phyloP scores from a whole-genome alignment of 2,888 invertebrate species.

The Clitarchus hookeri region DNA sequence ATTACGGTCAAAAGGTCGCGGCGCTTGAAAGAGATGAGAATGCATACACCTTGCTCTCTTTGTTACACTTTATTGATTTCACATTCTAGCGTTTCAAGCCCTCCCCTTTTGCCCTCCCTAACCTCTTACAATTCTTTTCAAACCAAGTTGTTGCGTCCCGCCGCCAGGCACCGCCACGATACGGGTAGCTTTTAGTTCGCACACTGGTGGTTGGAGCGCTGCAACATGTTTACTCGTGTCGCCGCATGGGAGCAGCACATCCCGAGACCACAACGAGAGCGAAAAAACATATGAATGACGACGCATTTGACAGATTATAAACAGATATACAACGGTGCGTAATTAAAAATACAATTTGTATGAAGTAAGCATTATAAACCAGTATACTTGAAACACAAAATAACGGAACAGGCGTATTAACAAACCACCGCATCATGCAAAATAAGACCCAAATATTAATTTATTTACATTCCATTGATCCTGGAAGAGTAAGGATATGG shows the following conservation, averaged over 20 bases:
- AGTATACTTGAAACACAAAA: too few species aligned
- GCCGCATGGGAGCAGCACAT: not conserved
- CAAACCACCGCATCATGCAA: too few species aligned
- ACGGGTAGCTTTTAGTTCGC: not conserved
- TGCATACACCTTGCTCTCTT: constrained; percentile 27
- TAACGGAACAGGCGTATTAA: too few species aligned
- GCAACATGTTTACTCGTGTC: not conserved
- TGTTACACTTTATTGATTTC: constrained; percentile 34
- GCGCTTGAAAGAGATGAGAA: constrained; percentile 18
- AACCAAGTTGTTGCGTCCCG: not conserved
- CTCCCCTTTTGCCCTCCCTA: not conserved
- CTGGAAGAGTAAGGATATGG: too few species aligned
- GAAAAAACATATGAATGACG: too few species aligned
- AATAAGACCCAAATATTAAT: too few species aligned
- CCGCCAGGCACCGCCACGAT: not conserved
- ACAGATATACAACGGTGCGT: too few species aligned
- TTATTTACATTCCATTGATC: too few species aligned
- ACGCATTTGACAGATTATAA: too few species aligned
- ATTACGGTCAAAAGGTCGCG: constrained; percentile 37
- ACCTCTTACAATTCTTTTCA: not conserved
- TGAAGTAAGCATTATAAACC: too few species aligned
- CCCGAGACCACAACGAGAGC: not conserved
- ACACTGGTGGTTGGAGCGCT: not conserved
- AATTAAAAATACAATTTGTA: too few species aligned
- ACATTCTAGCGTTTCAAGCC: constrained; percentile 32